Percentiles rank a stretch among this genome's conserved stretches.
Evolutionary conservation across 2,113 vertebrate species (phyloP).

Genomic region (Macrotis lagotis): DNA sequence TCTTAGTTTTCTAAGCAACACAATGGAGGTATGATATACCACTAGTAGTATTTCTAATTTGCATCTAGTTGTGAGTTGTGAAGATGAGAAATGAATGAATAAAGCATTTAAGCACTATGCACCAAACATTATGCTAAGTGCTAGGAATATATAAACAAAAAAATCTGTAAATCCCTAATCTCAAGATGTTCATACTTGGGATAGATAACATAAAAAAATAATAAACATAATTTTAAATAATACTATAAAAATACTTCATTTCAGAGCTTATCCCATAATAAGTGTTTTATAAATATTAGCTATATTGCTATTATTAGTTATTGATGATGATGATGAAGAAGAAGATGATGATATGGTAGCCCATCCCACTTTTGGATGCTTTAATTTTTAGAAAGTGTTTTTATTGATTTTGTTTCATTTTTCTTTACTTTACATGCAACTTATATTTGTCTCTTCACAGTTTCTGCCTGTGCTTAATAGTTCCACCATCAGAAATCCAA

Average conservation of each 20-base stretch:
- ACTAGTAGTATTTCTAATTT: not conserved
- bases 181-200: not conserved
- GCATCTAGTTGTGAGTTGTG: not conserved
- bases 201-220: not conserved
- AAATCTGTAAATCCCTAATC: no score
- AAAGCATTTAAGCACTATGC: not conserved
- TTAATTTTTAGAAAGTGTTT: no score
- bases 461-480: no score
- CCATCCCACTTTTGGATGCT: no score
- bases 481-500: no score
- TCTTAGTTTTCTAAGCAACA: not conserved
- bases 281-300: no score
- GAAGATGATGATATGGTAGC: no score
- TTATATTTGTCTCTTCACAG: no score
- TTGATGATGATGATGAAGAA: no score
- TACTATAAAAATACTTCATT: not conserved
- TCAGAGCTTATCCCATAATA: not conserved
- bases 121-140: not conserved
- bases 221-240: not conserved
- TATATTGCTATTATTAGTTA: no score
- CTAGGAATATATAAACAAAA: constrained; percentile 10
- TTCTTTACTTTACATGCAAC: no score
- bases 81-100: not conserved
- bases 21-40: not conserved
- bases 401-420: no score